These are phyloP conservation scores for Holacanthus passer DNA, from an alignment of 2,113 vertebrate genomes.

Conservation along the genomic window DNA sequence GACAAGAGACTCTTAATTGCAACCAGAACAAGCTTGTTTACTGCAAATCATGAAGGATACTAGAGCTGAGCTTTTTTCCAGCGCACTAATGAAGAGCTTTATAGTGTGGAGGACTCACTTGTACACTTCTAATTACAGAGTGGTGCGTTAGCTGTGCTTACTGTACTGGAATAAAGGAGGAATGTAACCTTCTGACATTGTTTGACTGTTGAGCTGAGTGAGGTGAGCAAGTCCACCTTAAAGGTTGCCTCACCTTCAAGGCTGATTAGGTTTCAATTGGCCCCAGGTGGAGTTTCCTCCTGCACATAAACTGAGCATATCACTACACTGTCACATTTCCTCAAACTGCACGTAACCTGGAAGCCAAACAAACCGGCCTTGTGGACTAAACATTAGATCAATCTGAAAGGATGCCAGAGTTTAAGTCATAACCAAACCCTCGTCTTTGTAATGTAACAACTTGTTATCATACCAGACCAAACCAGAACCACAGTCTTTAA, in stretches of 20 bases:
- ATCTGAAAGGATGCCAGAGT: background rate
- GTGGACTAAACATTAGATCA: background rate
- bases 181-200: background rate
- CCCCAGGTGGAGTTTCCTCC: too few species aligned
- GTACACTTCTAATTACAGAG: slow-evolving; percentile 36
- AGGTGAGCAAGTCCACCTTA: background rate
- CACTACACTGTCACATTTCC: background rate
- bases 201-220: background rate
- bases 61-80: slow-evolving; percentile 40
- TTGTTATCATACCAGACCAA: background rate
- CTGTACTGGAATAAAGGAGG: slow-evolving; percentile 7
- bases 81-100: slow-evolving; percentile 69
- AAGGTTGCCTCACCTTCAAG: background rate
- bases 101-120: slow-evolving; percentile 42
- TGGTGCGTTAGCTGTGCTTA: background rate
- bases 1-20: slow-evolving; percentile 69
- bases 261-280: background rate
- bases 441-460: background rate
- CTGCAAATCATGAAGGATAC: slow-evolving; percentile 61
- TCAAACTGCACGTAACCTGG: background rate
- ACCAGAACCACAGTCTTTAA: background rate
- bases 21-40: slow-evolving; percentile 77
- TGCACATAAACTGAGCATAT: background rate
- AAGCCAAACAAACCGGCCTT: background rate
- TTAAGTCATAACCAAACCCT: background rate